Percentiles rank a stretch among this genome's conserved stretches.
Conservation (phyloP, 37 sponge, comb jelly and placozoan species). For the Aphrocallistes beatrix region DNA sequence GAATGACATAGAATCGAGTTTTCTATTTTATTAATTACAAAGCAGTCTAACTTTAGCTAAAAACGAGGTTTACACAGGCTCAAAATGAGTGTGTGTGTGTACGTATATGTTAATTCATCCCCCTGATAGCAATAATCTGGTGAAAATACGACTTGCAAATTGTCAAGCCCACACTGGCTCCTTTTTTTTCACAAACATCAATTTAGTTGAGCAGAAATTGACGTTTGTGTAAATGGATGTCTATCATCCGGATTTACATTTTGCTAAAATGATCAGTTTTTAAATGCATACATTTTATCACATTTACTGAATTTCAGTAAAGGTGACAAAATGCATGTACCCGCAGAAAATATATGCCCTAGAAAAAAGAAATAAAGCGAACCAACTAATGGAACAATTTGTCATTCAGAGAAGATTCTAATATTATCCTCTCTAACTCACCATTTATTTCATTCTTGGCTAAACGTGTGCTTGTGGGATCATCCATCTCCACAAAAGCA, state of each 20-base stretch:
- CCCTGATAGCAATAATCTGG: not conserved
- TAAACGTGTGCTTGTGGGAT: conserved; percentile 32
- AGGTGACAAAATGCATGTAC: no score
- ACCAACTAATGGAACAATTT: not conserved
- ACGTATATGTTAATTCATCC: not conserved
- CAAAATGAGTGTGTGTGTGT: not conserved
- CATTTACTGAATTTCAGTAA: no score
- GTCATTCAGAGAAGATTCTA: not conserved
- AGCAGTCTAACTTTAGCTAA: no score
- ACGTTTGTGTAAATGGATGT: no score
- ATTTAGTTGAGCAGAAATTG: no score
- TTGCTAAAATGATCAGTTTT: no score
- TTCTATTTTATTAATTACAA: no score
- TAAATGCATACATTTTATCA: no score
- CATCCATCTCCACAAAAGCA: conserved; percentile 76
- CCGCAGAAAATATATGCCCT: no score
- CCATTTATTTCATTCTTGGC: conserved; percentile 63
- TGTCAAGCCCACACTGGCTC: not conserved
- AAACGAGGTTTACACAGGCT: no score
- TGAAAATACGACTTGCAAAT: not conserved
- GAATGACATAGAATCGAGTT: no score
- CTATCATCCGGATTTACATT: no score
- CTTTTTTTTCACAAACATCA: not conserved
- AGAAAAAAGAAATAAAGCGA: not conserved
- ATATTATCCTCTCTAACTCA: conserved; percentile 18